Base-by-base conservation (phyloP, 1,140 invertebrate species). In the Drosophila rufa region DNA sequence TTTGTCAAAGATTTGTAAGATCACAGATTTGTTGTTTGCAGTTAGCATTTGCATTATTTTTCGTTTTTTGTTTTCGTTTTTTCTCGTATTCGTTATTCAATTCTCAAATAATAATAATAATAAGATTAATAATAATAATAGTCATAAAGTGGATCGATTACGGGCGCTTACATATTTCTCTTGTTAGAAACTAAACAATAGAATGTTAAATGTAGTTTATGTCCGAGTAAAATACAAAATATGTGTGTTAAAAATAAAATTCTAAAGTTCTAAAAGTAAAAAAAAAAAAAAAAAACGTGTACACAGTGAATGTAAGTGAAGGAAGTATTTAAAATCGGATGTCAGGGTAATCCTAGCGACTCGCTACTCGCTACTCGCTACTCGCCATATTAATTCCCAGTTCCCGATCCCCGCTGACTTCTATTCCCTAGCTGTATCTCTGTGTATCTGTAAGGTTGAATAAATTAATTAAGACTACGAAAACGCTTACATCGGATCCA, bases 21-120 rank as follows among this genome's bases (percentile, higher is more conserved):
- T 92, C 91, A 92, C 91, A 92, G 91, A 55, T 92, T 92, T 90
- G 89, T 84, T 89, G 51, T 55, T 55, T 55, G 51, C 51, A 38
- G 51, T 84, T 79, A 90, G 58, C 80, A 84, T 89, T 89, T 90
- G 85, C 85, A 90, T 90, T 90, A 90, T 91, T 90, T 90, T 91
- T 90, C 84, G 77, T 75, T 83, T 65, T 60, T 43, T 17, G 38
- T 50, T 46, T 33, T 42, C 25, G 47, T 59, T 55, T 25, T 25
- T 60, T 38, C 51, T 55, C 51, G 38, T 58, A 71, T 70, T 71
- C 38, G 30, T 65, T 55, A 55, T 43, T 69, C 50, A 40, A 36
- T 56, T 58, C 43, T 60, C 46, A 81, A 69, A 82, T 61, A 62
- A 65, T 19, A 56, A 38, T 56, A 76, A 33, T 53, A 36, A 36